Base-by-base conservation (phyloP, 2,888 invertebrate species). In the Lycophotia porphyrea region DNA sequence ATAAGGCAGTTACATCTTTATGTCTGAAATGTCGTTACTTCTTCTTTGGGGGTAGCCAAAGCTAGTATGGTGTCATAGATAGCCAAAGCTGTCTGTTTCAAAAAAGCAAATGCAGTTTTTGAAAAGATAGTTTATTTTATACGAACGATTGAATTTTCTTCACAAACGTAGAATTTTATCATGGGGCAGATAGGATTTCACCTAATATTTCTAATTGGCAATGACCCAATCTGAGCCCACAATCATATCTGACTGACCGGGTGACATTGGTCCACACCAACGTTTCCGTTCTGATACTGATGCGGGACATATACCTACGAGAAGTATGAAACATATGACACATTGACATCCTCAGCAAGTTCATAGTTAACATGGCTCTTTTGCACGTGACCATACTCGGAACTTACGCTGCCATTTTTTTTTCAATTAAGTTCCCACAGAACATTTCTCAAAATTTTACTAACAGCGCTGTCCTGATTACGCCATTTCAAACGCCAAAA, bases 241-340 rank as follows among this genome's bases (percentile, higher is more conserved):
- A 67, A 84, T 75, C 78, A 39, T 84, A 81, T 87, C 83, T 76
- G 31, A 60, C 67, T 77, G 77, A 71, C 86, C 83, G 78, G 64
- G 74, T 85, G 84, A 84, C 84, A 83, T 87, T 87, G 74, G 74
- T 78, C 60, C 58, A 76, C 83, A 84, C 80, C 87, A 78, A 86
- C 87, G 76, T 79, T 86, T 90, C 90, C 90, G 88, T 77, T 82
- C 27, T 55, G 86, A 89, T 89, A 87, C 72, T 72, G 67, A 42
- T 61, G 27, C 47, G 49, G 47, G 60, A 60, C 47, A 61, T 76
- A 42, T 61, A 68, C 67, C 66, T 70, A 67, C 71, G 58, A 65
- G 73, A 71, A 71, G 55, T 71, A 68, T 69, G 34, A 21, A 66
- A 39, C 47, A 73, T 42, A 47, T 58, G 55, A 60, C 31, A 58